Conservation (phyloP, 2,797 vertebrate genomes). For the Clarias platycephalus region DNA sequence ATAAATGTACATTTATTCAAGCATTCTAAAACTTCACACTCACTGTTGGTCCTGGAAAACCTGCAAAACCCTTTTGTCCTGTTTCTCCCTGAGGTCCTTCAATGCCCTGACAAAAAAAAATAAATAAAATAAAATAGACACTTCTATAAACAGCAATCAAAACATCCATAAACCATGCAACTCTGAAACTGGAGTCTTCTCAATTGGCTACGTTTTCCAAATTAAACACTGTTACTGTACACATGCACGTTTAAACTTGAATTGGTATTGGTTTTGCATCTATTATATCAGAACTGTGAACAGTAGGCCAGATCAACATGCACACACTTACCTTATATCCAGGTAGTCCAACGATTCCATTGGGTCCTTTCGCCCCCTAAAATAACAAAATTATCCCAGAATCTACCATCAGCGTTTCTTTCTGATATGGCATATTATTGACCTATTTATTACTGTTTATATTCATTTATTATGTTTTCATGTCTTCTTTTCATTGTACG, state of each 20-base stretch:
- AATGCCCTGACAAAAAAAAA: conserved; percentile 32
- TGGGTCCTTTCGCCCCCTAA: conserved; percentile 46
- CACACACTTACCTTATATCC: conserved; percentile 41
- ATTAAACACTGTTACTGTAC: too few relatives aligned
- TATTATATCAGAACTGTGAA: too few relatives aligned
- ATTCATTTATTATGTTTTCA: neutral
- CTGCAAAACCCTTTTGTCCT: conserved; percentile 50
- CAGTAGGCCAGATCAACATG: neutral
- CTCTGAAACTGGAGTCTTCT: neutral
- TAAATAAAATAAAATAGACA: neutral
- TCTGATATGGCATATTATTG: neutral
- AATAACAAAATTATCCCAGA: conserved; percentile 20
- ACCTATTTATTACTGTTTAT: neutral
- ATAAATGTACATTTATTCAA: neutral
- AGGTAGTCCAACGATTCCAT: conserved; percentile 33
- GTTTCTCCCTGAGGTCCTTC: conserved; percentile 6
- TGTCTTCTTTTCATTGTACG: neutral
- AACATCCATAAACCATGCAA: neutral
- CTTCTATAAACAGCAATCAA: neutral
- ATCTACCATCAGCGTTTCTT: neutral
- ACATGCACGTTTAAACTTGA: too few relatives aligned
- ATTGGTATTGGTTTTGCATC: too few relatives aligned
- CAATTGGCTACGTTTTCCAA: neutral
- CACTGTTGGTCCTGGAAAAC: conserved; percentile 34
- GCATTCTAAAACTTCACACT: conserved; percentile 13